Conservation (phyloP, 2,113 vertebrate species). For the cat (Felis catus) region DNA sequence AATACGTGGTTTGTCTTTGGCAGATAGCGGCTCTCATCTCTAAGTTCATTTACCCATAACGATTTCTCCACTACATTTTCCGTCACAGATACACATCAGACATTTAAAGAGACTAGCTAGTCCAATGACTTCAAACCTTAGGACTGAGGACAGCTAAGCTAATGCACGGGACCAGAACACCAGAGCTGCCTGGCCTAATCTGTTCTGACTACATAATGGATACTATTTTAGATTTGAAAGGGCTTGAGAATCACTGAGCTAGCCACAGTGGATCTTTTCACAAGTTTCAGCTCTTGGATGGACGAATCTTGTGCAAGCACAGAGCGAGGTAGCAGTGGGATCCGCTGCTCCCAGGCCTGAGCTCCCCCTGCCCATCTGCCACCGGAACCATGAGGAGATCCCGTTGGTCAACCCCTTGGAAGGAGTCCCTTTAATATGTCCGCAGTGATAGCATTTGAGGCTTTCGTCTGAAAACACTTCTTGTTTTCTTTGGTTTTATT, state of each 20-base stretch:
- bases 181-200: neutral
- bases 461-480: neutral
- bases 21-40: neutral
- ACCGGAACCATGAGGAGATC: too few species aligned
- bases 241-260: neutral
- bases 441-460: neutral
- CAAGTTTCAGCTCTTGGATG: neutral
- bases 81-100: neutral
- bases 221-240: neutral
- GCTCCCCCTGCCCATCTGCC: rapidly evolving
- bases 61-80: neutral
- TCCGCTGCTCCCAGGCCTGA: rapidly evolving
- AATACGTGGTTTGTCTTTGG: neutral
- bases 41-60: neutral
- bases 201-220: neutral
- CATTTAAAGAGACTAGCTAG: neutral
- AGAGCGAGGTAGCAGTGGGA: too few species aligned
- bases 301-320: neutral
- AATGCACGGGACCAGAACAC: rapidly evolving
- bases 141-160: neutral
- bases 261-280: neutral
- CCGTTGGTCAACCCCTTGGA: neutral
- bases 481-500: neutral
- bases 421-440: neutral
- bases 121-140: neutral